Base-by-base conservation (phyloP, 2,797 vertebrate species). In the Spinus olivaceus region DNA sequence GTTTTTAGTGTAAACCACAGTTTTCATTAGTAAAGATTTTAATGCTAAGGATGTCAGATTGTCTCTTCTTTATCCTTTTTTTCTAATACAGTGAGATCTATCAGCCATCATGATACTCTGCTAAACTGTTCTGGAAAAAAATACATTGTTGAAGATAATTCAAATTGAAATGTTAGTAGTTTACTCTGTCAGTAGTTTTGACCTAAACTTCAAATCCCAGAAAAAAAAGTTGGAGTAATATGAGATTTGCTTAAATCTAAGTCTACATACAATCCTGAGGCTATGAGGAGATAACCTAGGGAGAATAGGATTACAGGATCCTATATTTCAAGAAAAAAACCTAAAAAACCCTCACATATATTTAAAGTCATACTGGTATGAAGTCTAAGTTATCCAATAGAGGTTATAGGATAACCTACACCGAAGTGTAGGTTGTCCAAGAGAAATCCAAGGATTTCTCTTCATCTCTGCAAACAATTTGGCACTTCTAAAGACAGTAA, bases 391-490 rank as follows among this genome's bases (percentile, higher is more conserved):
- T 4, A 7, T 50, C 10, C 37, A 41, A 32, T 16, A 41, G 39
- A 39, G 39, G 39, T 41, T 41, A 41, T 41, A 41, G 39, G 15
- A 41, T 41, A 41, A 7, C 39, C 39, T 41, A 41, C 39, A 41
- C 39, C 15, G 6, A 76, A 54, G 39, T 1, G 0, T 8, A 19
- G 18, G 4, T 23, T 4, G 6, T 50, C 10, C 33, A 41, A 32
- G 39, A 41, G 39, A 41, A 41, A 41, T 41, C 39, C 16, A 46
- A 27, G 9, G 14, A 74, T 46, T 73, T 61, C 9, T 73, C 14
- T 27, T 65, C 9, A 39, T 39, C 12, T 35, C 13, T 50, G 14
- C n/a, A 35, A 50, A 57, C 2, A 81, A 15, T 15, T 17, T 72
- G 14, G 4, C 9, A 50, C 9, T 59, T 71, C 32, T n/a, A 33